phyloP scores from a whole-genome alignment of 2,888 invertebrate genomes.

The Drepana falcataria region DNA sequence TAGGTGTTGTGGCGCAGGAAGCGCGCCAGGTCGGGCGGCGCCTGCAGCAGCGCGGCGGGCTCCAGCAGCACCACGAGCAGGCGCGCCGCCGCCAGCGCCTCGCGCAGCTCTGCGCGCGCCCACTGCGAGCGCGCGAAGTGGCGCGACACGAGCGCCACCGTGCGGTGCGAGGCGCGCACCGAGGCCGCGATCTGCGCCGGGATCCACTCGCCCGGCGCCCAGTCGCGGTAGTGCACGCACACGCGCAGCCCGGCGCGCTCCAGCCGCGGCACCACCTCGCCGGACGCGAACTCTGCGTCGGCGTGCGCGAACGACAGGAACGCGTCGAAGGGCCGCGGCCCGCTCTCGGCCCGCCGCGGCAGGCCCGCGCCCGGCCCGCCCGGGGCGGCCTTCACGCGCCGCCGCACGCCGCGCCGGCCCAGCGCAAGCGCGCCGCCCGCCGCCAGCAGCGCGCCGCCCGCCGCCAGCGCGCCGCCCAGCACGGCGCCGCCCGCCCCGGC shows the following conservation, averaged over 20 bases:
- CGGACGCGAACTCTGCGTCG: conserved; percentile 84
- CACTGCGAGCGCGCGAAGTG: conserved; percentile 62
- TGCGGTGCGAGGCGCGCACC: conserved; percentile 82
- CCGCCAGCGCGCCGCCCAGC: conserved; percentile 4
- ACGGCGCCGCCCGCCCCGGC: conserved; percentile 2
- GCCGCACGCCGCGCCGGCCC: conserved; percentile 12
- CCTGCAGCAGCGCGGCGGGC: conserved; percentile 71
- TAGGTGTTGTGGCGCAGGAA: conserved; percentile 89
- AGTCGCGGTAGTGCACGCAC: conserved; percentile 86
- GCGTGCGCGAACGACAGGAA: conserved; percentile 89
- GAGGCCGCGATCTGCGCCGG: conserved; percentile 84
- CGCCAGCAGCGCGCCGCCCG: background rate
- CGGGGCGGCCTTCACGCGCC: conserved; percentile 19
- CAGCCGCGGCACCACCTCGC: conserved; percentile 81
- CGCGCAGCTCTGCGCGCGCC: conserved; percentile 83
- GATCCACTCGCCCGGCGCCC: conserved; percentile 75
- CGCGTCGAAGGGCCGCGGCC: conserved; percentile 80
- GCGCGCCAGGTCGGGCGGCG: conserved; percentile 80
- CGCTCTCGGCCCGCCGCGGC: conserved; percentile 17
- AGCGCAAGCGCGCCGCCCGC: conserved; percentile 5
- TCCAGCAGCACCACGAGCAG: conserved; percentile 85
- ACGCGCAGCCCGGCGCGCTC: conserved; percentile 77
- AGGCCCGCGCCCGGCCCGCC: conserved; percentile 14
- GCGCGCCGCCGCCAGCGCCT: conserved; percentile 81
- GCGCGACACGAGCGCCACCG: conserved; percentile 37